Conservation (phyloP, 2,797 vertebrate genomes). For the Semotilus atromaculatus region DNA sequence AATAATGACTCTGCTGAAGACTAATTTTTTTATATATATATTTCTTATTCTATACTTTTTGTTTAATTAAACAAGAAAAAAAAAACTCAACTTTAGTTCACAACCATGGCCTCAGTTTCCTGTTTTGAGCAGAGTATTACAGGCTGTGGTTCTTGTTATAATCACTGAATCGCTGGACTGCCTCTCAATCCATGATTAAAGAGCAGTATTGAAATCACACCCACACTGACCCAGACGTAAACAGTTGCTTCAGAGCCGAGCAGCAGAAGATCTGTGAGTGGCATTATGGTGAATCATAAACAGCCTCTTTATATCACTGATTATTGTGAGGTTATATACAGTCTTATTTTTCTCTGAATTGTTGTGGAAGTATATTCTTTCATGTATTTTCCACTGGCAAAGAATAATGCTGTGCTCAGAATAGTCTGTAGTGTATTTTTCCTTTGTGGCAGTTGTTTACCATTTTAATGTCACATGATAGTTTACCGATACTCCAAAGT, state of each 20-base stretch:
- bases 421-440: not conserved
- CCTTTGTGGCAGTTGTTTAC: not conserved
- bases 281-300: slow-evolving; percentile 31
- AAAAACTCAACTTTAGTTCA: not conserved
- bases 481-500: not conserved
- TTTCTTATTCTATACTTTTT: too few relatives aligned
- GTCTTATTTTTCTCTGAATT: not conserved
- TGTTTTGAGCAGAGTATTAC: not conserved
- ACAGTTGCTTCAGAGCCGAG: not conserved
- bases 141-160: slow-evolving; percentile 38
- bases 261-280: slow-evolving; percentile 5
- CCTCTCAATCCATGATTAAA: slow-evolving; percentile 34
- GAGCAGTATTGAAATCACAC: slow-evolving; percentile 24
- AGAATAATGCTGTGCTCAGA: not conserved
- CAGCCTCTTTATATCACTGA: slow-evolving; percentile 30
- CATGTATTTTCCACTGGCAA: not conserved
- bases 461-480: not conserved
- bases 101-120: not conserved
- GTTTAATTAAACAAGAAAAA: not conserved
- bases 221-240: slow-evolving; percentile 35
- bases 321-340: slow-evolving; percentile 38
- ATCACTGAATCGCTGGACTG: slow-evolving; percentile 25
- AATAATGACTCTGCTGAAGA: not conserved
- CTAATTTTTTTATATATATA: not conserved
- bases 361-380: not conserved